Evolutionary conservation across 2,797 vertebrate species (phyloP).

Genomic region (Cheirogaleus major): DNA sequence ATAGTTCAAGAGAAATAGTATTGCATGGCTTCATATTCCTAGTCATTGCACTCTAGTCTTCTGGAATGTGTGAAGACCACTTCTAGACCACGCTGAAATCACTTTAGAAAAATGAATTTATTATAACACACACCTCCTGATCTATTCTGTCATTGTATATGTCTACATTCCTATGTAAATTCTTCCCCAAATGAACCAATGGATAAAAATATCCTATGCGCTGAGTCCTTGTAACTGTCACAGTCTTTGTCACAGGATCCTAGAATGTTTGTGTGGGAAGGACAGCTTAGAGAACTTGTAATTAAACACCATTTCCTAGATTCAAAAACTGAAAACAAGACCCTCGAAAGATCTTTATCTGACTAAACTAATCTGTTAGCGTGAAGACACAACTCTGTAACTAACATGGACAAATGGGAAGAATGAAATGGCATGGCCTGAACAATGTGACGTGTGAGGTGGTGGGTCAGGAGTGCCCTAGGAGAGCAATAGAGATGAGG

Average conservation of each 20-base stretch:
- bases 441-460: background rate
- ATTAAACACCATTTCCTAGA: background rate
- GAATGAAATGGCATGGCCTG: background rate
- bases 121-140: background rate
- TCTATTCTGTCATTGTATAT: background rate
- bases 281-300: background rate
- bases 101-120: background rate
- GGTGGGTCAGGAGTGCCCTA: accelerated
- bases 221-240: background rate
- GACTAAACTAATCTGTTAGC: background rate
- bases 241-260: background rate
- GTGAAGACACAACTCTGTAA: background rate
- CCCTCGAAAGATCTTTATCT: background rate
- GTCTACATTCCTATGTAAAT: background rate
- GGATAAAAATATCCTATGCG: background rate
- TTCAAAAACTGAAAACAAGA: background rate
- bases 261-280: background rate
- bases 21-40: background rate
- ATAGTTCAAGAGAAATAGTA: background rate
- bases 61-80: background rate
- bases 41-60: background rate
- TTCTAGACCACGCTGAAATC: background rate
- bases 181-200: background rate
- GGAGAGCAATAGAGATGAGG: accelerated
- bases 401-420: background rate